Evolutionary conservation across 1,140 invertebrate genomes (phyloP), one percentile per base, ranked within the genome.

Genomic region (Aradophagus sp.): DNA sequence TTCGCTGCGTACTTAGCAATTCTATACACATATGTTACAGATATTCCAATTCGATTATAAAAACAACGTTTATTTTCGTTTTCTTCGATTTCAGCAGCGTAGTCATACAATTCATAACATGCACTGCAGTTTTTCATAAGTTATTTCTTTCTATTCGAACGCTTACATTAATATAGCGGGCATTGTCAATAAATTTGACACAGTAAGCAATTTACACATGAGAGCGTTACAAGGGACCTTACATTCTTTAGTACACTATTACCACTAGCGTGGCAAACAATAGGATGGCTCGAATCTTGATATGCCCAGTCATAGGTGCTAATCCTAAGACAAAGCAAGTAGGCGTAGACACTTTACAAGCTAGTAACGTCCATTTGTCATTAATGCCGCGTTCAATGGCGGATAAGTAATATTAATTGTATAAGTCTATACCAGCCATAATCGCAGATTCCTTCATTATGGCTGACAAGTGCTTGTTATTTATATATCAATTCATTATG

Each of bases 261-360:
- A 34, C 23, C 12, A n/a, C n/a, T n/a, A n/a, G n/a, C n/a, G n/a
- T n/a, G n/a, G 14, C 19, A 52, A 73, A 67, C 45, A 73, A 73
- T 73, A 3, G 52, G 58, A 66, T 67, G 56, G 48, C n/a, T n/a
- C 17, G 32, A 42, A 34, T 73, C 69, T 56, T 52, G 61, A 56
- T 41, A 52, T 58, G 61, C 55, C 20, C 53, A 50, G 56, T 61
- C 56, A 65, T 66, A 66, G 56, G 62, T 72, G 69, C 52, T 66
- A 72, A 72, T 66, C 59, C 55, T 59, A 55, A 63, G 61, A 72
- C 68, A 72, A 66, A 72, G 61, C 48, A 35, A 65, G 67, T 70
- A 53, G 68, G 68, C 61, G 68, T 66, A 20, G 53, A 50, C 42
- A 52, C 53, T 72, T 55, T 48, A 39, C 48, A 41, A 70, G 63